Percentiles rank a stretch among this genome's conserved stretches.
These are phyloP conservation scores for Ctenoplectra terminalis DNA, from an alignment of 1,140 invertebrate species.

Conservation along the genomic window DNA sequence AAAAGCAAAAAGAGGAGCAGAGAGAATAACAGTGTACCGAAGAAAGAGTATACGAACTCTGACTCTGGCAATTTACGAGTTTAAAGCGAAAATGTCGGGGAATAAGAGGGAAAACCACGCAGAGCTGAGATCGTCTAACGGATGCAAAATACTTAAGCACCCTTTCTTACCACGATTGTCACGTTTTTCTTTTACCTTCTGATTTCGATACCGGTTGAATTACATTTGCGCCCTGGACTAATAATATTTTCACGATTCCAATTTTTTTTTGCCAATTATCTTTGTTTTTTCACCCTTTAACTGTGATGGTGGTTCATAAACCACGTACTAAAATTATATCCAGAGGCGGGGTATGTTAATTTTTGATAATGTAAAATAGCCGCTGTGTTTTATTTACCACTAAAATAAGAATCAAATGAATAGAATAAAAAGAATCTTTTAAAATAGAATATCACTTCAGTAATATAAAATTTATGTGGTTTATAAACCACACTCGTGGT, in stretches of 20 bases:
- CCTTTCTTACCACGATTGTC: slow-evolving; percentile 28
- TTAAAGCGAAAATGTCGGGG: slow-evolving; percentile 53
- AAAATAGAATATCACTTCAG: too few species aligned
- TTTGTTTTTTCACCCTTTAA: too few species aligned
- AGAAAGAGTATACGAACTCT: slow-evolving; percentile 22
- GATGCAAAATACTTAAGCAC: slow-evolving; percentile 70
- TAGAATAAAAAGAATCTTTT: too few species aligned
- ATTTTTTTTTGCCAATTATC: too few species aligned
- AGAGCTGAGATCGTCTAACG: slow-evolving; percentile 24
- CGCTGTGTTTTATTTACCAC: too few species aligned
- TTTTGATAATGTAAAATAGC: too few species aligned
- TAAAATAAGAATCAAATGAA: too few species aligned
- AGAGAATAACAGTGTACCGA: neutral
- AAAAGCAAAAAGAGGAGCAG: neutral
- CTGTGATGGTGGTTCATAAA: too few species aligned
- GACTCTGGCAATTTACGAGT: slow-evolving; percentile 59
- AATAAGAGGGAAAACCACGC: slow-evolving; percentile 27
- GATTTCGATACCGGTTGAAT: slow-evolving; percentile 45
- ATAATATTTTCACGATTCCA: neutral
- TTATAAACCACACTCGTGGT: too few species aligned
- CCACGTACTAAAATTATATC: too few species aligned
- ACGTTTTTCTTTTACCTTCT: slow-evolving; percentile 23
- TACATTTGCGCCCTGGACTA: slow-evolving; percentile 23
- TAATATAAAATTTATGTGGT: too few species aligned
- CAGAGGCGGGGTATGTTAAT: too few species aligned